These are phyloP conservation scores for Morone saxatilis DNA, from an alignment of 2,113 vertebrate species.

Conservation along the genomic window DNA sequence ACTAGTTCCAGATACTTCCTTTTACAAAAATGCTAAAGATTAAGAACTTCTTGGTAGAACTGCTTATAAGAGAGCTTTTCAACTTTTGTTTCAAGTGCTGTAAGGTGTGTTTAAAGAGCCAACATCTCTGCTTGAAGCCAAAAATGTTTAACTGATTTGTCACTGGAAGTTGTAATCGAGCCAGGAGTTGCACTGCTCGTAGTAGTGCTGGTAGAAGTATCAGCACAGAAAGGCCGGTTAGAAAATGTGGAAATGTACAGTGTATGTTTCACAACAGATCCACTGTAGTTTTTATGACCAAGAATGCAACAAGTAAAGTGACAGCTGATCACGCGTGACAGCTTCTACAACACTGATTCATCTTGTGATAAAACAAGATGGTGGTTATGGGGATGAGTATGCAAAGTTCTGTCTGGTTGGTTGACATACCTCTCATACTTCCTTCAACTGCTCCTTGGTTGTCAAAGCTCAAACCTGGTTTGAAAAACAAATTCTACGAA, in stretches of 20 bases:
- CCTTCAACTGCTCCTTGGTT: neutral
- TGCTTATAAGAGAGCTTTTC: neutral
- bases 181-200: neutral
- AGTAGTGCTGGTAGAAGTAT: neutral
- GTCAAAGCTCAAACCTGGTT: neutral
- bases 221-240: neutral
- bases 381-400: conserved; percentile 12
- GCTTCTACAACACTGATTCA: neutral
- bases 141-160: neutral
- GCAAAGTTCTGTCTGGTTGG: conserved; percentile 20
- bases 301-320: neutral
- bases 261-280: neutral
- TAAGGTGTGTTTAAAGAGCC: neutral
- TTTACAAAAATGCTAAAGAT: neutral
- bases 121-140: neutral
- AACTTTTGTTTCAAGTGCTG: neutral
- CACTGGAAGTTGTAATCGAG: neutral
- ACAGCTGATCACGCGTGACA: neutral
- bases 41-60: neutral
- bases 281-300: neutral
- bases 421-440: conserved; percentile 56
- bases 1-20: neutral
- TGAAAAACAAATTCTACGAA: neutral
- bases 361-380: neutral
- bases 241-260: neutral